Evolutionary conservation across 2,113 vertebrate species (phyloP), one percentile per base, ranked within the genome.

Genomic region (Bombycilla garrulus): DNA sequence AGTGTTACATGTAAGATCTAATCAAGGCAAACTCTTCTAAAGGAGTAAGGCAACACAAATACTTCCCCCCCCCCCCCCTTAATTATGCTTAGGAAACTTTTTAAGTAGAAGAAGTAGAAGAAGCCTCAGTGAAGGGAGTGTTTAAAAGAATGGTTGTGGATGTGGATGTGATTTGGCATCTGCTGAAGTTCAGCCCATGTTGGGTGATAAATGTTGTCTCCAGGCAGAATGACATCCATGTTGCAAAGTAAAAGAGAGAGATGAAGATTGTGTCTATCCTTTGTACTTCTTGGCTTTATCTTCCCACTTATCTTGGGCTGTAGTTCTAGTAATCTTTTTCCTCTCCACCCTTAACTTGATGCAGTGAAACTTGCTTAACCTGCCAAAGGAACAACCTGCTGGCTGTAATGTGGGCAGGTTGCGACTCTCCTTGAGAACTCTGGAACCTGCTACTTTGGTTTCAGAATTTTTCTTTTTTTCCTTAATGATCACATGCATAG

Each of bases 281-380:
- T 93, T 96, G 71, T 94, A 83, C 90, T 86, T 53, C 53, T 77
- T 5, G 29, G 57, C 65, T 85, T 93, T 88, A 89, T 94, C 89
- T 95, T 88, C 60, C 51, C 33, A 0, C 77, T 60, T 93, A 77
- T 96, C 93, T 96, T 86, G 72, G 73, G 70, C 84, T 95, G 81
- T 81, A 90, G 81, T 66, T 95, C 84, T 89, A 81, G 87, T 93
- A 83, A 92, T 94, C 47, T 86, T 92, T 81, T 95, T 95, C 94
- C 84, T 88, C 93, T 96, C 94, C 92, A 79, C 96, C 93, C 92
- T 91, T 86, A 78, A 87, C 36, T 88, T 74, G 83, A 80, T 96
- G 77, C 77, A 88, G 88, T 90, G 80, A 94, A 85, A 90, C 84
- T 90, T 67, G 72, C 82, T 96, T 66, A 84, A 86, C 81, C 89